Percentiles rank a stretch among this genome's conserved stretches.
These are phyloP conservation scores for Mormyrus proboscirostris DNA, from an alignment of 2,797 vertebrate genomes.

Conservation along the genomic window DNA sequence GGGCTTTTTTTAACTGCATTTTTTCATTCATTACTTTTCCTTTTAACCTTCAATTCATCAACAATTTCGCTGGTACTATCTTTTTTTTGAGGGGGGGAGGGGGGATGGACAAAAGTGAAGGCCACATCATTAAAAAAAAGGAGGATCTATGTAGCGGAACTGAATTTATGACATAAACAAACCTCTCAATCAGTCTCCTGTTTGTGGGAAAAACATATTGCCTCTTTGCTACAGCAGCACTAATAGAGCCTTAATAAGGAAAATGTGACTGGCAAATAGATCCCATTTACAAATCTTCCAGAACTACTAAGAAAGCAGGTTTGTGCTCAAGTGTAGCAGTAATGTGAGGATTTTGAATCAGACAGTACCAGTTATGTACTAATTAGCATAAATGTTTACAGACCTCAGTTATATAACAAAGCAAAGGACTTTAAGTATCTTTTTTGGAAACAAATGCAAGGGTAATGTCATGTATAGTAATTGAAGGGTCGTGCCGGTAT, in stretches of 20 bases:
- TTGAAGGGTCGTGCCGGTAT: background rate
- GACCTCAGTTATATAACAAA: conserved; percentile 13
- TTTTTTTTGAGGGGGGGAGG: background rate
- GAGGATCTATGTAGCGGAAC: background rate
- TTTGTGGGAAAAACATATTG: background rate
- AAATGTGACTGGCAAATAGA: conserved; percentile 15
- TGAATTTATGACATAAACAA: conserved; percentile 6
- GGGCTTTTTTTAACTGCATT: conserved; percentile 2
- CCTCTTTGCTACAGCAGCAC: background rate
- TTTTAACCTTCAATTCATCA: conserved; percentile 32
- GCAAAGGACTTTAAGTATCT: background rate
- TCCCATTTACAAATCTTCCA: conserved; percentile 21
- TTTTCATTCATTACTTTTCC: conserved; percentile 23
- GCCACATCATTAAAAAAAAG: conserved; percentile 3
- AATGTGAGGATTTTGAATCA: background rate
- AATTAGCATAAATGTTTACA: background rate
- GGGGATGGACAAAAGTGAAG: background rate
- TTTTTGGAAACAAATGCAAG: background rate
- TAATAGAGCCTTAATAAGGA: conserved; percentile 24
- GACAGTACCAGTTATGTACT: background rate
- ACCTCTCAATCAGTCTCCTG: background rate
- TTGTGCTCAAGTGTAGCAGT: background rate
- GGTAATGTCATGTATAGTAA: background rate
- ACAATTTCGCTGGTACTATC: conserved; percentile 20
- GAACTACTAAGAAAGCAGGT: conserved; percentile 21